Evolutionary conservation across 2,113 vertebrate genomes (phyloP), one percentile per base, ranked within the genome.

Genomic region (Syrrhaptes paradoxus): DNA sequence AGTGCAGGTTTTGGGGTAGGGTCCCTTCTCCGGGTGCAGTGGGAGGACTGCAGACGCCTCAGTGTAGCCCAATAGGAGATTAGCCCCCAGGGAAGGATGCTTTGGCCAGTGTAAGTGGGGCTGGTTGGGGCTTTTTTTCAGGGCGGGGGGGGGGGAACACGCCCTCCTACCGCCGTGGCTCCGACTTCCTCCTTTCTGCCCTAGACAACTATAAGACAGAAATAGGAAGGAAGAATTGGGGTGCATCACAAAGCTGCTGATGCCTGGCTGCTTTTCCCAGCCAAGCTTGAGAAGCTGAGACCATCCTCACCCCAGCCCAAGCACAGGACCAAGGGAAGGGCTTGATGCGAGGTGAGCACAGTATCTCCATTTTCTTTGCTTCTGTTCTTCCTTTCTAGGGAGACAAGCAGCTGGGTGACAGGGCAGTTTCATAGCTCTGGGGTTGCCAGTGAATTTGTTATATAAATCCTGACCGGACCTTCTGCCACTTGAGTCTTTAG

Each of bases 181-280:
- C 34, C 2, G 29, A 97, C 96, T 97, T 97, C 97, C 96, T 96
- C 80, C 85, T 87, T 89, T 70, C 68, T 71, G 41, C 77, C 32
- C 51, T 7, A 38, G 49, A 17, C 11, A 5, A 45, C 63, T 21
- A 29, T 17, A 12, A 67, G 61, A 21, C 32, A 80, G 89, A 90
- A 81, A 29, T 46, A 96, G 49, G 87, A 89, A 94, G 89, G 70
- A 93, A 93, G 76, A 84, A 34, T 3, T 68, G 57, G 66, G 55
- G 90, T 32, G 12, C 3, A 0, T 48, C 7, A 7, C 63, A 63
- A 25, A 78, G 36, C 46, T 86, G 34, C 62, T 1, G 6, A 71
- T 72, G 45, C 52, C 21, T 2, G 2, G 10, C 59, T 77, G 51
- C n/a, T 62, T 67, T 75, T 76, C 46, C 46, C 68, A 70, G 32